These are phyloP conservation scores for Mantis religiosa DNA, from an alignment of 2,888 invertebrate genomes.

Conservation along the genomic window DNA sequence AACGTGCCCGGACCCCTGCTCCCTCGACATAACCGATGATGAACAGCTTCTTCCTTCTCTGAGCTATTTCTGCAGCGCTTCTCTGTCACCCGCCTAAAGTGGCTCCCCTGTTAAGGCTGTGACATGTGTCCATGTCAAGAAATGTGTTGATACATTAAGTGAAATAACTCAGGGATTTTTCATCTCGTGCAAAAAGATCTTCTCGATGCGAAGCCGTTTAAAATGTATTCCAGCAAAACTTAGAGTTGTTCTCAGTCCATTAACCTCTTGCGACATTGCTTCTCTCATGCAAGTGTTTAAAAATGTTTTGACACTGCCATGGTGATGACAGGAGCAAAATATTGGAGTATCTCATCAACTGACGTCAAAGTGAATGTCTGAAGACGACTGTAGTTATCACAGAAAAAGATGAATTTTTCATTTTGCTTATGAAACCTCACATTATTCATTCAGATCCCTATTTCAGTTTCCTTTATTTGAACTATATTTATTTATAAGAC, in stretches of 20 bases:
- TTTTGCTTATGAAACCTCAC: not conserved
- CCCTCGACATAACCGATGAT: conserved; percentile 4
- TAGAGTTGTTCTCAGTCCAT: not conserved
- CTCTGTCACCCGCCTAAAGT: not conserved
- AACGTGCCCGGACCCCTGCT: not conserved
- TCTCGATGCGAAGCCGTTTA: not conserved
- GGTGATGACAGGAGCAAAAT: not conserved
- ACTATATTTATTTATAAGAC: too few relatives aligned
- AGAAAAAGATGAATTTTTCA: not conserved
- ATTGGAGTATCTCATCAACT: not conserved
- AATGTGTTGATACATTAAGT: not conserved
- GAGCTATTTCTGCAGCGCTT: conserved; percentile 1
- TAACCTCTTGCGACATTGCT: not conserved
- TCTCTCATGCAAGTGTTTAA: not conserved
- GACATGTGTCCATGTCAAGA: not conserved
- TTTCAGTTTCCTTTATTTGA: too few relatives aligned
- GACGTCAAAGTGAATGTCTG: not conserved
- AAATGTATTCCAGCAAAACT: not conserved
- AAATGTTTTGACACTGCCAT: not conserved
- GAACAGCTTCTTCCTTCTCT: not conserved
- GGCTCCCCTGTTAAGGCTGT: not conserved
- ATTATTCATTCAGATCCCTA: not conserved
- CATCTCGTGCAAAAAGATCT: not conserved
- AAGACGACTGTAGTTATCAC: not conserved
- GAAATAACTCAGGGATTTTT: not conserved